Percentiles rank a stretch among this genome's conserved stretches.
Evolutionary conservation across 2,113 vertebrate species (phyloP).

Genomic region (Rynchops niger): DNA sequence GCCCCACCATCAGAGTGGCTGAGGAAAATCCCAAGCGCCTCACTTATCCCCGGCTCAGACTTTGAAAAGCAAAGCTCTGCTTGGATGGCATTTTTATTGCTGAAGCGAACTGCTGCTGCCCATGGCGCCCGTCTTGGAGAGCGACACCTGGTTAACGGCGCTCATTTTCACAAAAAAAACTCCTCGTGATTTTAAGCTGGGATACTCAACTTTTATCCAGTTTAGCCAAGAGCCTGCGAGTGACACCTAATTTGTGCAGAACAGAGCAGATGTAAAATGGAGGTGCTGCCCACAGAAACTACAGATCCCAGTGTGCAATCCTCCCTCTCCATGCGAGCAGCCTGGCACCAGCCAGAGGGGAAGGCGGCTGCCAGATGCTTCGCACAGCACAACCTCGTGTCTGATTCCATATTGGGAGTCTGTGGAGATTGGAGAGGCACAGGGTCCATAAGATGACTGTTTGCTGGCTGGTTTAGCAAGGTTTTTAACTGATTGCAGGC

Average conservation of each 20-base stretch:
- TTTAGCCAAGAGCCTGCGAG: not conserved
- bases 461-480: not conserved
- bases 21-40: not conserved
- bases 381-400: accelerated
- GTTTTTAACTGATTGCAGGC: slow-evolving; percentile 4
- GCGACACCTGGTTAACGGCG: not conserved
- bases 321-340: not conserved
- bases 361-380: not conserved
- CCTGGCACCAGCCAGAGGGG: accelerated
- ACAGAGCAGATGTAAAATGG: not conserved
- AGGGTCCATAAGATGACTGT: not conserved
- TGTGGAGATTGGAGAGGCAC: not conserved
- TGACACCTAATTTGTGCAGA: not conserved
- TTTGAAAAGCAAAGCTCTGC: not conserved
- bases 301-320: not conserved
- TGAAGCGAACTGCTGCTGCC: not conserved
- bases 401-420: not conserved
- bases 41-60: not conserved
- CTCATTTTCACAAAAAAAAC: not conserved
- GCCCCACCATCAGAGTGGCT: not conserved
- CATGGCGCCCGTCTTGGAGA: not conserved
- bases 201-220: not conserved
- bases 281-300: not conserved
- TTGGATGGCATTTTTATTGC: not conserved
- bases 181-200: not conserved